Conservation (phyloP, 2,113 vertebrate species). For the Dissostichus mawsoni region DNA sequence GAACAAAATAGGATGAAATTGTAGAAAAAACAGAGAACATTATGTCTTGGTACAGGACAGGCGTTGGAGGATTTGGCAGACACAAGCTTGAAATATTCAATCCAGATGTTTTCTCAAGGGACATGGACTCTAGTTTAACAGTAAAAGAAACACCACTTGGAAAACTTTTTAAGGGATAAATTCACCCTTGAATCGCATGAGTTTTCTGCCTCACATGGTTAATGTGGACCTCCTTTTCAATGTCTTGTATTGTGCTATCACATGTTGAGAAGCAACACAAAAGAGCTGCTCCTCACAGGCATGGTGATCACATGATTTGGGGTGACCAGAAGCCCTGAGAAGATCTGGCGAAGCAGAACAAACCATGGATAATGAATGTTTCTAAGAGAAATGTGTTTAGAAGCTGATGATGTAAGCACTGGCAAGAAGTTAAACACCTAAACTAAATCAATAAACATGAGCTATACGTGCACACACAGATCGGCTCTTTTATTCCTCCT, state of each 20-base stretch:
- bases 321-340: background rate
- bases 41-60: conserved; percentile 7
- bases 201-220: background rate
- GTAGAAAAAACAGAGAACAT: background rate
- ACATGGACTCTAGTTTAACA: background rate
- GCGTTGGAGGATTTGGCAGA: conserved; percentile 17
- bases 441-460: background rate
- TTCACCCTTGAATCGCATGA: background rate
- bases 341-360: background rate
- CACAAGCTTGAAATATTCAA: background rate
- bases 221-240: background rate
- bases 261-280: conserved; percentile 10
- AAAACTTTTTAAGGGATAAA: background rate
- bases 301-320: conserved; percentile 32
- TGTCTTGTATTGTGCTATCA: background rate
- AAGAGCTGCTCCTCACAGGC: background rate
- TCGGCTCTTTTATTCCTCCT: background rate
- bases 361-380: background rate
- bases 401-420: no score
- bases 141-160: background rate
- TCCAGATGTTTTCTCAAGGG: conserved; percentile 22
- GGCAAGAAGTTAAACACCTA: background rate
- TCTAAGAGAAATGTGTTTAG: no score
- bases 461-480: background rate
- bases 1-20: background rate